Percentiles rank a stretch among this genome's conserved stretches.
Evolutionary conservation across 2,113 vertebrate species (phyloP).

Genomic region (Phocoena phocoena): DNA sequence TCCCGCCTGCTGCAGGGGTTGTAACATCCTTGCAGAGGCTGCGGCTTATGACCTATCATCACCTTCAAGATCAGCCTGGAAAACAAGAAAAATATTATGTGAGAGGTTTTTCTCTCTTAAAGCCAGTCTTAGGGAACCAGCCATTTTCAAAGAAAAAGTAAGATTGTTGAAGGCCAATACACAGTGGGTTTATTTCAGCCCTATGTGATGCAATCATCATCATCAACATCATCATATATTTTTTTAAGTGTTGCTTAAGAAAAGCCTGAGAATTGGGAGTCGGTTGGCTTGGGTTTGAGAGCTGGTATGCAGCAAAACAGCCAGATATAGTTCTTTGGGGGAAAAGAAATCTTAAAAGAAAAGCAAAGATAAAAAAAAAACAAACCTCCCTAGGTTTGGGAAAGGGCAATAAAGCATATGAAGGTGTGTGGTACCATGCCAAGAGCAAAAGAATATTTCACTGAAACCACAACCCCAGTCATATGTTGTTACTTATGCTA

Average conservation of each 20-base stretch:
- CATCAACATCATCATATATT: slow-evolving; percentile 3
- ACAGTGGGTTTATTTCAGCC: slow-evolving; percentile 69
- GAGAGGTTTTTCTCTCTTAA: slow-evolving; percentile 67
- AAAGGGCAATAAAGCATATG: slow-evolving; percentile 53
- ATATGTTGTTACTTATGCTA: slow-evolving; percentile 58
- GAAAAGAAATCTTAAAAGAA: slow-evolving; percentile 54
- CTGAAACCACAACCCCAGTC: slow-evolving; percentile 56
- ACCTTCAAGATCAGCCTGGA: slow-evolving; percentile 68
- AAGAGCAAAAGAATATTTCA: slow-evolving; percentile 58
- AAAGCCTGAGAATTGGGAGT: slow-evolving; percentile 58
- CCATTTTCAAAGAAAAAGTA: slow-evolving; percentile 71
- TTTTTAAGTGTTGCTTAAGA: slow-evolving; percentile 51
- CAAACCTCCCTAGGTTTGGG: slow-evolving; percentile 31
- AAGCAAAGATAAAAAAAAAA: not conserved
- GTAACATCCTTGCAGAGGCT: slow-evolving; percentile 64
- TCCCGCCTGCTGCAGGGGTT: slow-evolving; percentile 43
- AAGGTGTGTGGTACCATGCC: slow-evolving; percentile 68
- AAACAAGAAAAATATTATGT: slow-evolving; percentile 64
- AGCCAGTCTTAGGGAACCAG: slow-evolving; percentile 67
- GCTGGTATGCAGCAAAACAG: slow-evolving; percentile 67
- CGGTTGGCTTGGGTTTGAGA: slow-evolving; percentile 48
- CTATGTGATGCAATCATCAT: slow-evolving; percentile 38
- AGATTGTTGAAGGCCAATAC: slow-evolving; percentile 65
- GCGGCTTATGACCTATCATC: slow-evolving; percentile 62
- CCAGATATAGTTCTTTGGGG: slow-evolving; percentile 67